phyloP scores from a whole-genome alignment of 2,888 invertebrate species.

The Drosophila rellima region DNA sequence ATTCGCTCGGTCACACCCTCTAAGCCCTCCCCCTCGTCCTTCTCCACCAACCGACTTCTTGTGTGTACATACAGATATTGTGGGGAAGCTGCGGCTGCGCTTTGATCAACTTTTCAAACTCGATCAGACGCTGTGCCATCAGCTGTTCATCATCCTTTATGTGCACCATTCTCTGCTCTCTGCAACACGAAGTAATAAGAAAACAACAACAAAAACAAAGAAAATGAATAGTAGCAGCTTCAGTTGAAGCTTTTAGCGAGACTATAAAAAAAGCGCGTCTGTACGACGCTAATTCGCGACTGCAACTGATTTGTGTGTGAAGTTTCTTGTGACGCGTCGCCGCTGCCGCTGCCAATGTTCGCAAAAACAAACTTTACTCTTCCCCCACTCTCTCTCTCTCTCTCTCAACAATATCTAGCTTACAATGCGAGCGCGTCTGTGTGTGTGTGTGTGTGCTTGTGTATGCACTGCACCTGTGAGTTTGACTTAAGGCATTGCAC shows the following conservation, averaged over 20 bases:
- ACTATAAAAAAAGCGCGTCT: slow-evolving; percentile 62
- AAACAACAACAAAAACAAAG: slow-evolving; percentile 11
- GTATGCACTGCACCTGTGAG: slow-evolving; percentile 19
- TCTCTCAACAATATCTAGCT: not conserved
- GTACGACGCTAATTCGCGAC: slow-evolving; percentile 75
- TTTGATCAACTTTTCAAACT: slow-evolving; percentile 87
- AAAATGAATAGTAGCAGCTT: not conserved
- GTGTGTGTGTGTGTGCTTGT: not conserved
- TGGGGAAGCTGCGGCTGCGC: slow-evolving; percentile 90
- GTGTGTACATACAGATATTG: slow-evolving; percentile 87
- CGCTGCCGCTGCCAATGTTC: slow-evolving; percentile 20
- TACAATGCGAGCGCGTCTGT: not conserved
- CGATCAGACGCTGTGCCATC: slow-evolving; percentile 64
- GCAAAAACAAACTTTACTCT: slow-evolving; percentile 36
- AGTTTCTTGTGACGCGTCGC: slow-evolving; percentile 41
- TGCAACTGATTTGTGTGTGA: slow-evolving; percentile 77
- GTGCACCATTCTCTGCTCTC: slow-evolving; percentile 54
- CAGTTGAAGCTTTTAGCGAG: slow-evolving; percentile 11
- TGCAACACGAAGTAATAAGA: slow-evolving; percentile 3
- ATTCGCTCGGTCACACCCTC: not conserved
- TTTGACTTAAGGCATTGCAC: slow-evolving; percentile 44
- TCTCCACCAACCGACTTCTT: too few species aligned
- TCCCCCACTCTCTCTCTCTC: not conserved
- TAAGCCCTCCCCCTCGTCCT: not conserved
- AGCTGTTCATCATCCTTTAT: slow-evolving; percentile 61